These are phyloP conservation scores for Stenotaenia linearis DNA, from an alignment of 2,888 invertebrate genomes.

Conservation along the genomic window DNA sequence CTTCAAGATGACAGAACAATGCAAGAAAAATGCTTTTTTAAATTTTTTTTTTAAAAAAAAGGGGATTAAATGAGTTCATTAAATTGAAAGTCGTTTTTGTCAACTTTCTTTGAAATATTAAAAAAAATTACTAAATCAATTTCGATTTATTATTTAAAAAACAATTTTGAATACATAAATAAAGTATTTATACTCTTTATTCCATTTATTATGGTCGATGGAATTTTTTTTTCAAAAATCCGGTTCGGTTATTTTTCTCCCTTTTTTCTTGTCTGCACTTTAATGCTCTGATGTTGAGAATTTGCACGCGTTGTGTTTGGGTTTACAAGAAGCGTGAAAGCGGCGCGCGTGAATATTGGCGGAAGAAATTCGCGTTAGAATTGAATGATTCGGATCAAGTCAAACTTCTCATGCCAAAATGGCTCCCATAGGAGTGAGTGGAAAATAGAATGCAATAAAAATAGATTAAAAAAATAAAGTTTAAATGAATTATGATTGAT, in stretches of 20 bases:
- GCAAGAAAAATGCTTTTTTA: background rate
- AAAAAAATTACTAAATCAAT: no score
- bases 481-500: background rate
- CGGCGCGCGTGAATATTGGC: constrained; percentile 15
- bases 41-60: background rate
- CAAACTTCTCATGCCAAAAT: background rate
- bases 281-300: constrained; percentile 1
- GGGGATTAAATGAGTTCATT: background rate
- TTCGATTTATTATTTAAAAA: no score
- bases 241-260: background rate
- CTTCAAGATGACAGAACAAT: background rate
- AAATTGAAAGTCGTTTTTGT: background rate
- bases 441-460: background rate
- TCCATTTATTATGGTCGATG: no score
- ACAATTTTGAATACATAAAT: no score
- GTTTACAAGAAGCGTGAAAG: constrained; percentile 6
- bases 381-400: constrained; percentile 13
- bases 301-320: background rate
- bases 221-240: no score
- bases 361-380: constrained; percentile 14
- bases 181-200: no score
- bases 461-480: background rate
- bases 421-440: background rate
- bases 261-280: background rate
- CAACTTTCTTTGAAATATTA: no score